These are phyloP conservation scores for Ridgeia piscesae DNA, from an alignment of 1,140 invertebrate genomes.

Conservation along the genomic window DNA sequence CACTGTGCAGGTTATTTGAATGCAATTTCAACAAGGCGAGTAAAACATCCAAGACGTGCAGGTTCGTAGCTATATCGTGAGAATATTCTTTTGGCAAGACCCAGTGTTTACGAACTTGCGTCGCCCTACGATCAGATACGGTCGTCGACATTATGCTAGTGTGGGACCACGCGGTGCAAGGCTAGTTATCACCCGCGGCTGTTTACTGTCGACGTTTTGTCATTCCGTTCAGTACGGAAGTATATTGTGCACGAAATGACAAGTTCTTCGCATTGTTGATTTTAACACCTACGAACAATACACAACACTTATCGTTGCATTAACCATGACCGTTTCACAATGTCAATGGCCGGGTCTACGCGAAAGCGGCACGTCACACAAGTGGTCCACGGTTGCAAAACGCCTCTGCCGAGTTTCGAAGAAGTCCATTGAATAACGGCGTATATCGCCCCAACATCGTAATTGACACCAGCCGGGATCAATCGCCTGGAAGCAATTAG, in stretches of 20 bases:
- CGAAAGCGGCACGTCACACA: no score
- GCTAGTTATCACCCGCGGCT: background rate
- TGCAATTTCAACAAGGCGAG: no score
- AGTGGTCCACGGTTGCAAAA: background rate
- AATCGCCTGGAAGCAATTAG: background rate
- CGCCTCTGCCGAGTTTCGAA: background rate
- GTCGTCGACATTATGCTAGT: background rate
- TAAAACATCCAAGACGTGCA: background rate
- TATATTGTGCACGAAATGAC: background rate
- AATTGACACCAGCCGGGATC: background rate
- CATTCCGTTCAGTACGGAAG: background rate
- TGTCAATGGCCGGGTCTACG: background rate
- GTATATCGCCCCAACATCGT: background rate
- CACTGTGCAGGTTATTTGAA: no score
- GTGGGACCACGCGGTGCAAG: background rate
- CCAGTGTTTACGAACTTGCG: background rate
- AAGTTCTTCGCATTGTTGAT: background rate
- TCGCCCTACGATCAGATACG: background rate
- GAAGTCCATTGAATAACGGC: background rate
- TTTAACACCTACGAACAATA: background rate
- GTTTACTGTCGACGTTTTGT: background rate
- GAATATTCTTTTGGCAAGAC: background rate
- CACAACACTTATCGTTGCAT: background rate
- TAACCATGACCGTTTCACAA: background rate
- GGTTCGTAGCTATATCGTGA: background rate